Base-by-base conservation (phyloP, 2,888 invertebrate species). In the Epirrita christyi region DNA sequence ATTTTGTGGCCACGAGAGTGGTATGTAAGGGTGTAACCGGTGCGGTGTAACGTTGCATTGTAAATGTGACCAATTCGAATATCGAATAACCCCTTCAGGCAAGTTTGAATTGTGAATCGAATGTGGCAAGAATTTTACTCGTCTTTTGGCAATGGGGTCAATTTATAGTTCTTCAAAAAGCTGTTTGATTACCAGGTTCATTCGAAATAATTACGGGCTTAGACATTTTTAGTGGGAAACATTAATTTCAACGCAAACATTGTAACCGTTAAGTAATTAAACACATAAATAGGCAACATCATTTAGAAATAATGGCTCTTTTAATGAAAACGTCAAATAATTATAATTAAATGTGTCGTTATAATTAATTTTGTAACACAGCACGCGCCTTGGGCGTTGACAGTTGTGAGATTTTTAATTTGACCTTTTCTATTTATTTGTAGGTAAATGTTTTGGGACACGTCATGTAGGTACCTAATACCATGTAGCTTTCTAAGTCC, bases 271-370 rank as follows among this genome's bases (percentile, higher is more conserved):
- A 60, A 60, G 59, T 64, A 62, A 64, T 62, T 63, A 66, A 64
- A 58, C 61, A 57, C 55, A 54, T 56, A 61, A 63, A 63, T 55
- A 60, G 52, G 53, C 49, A 45, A 55, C 57, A 60, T 60, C 52
- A 62, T 64, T 62, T 49, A 63, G 52, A 34, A 58, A 67, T 65
- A 61, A 62, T 58, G 52, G 57, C 11, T 42, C 7, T 54, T 55
- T 56, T 86, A 86, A 85, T 85, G 80, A 81, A 78, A 78, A 80
- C 70, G 76, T 80, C 75, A 71, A 80, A 80, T 81, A 81, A 84
- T 85, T 80, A 85, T 78, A 81, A 86, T 83, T 76, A 82, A 79
- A 76, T 70, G 28, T 76, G 76, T 76, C 77, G 75, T 76, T 79
- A 76, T 77, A 74, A 81, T 84, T 84, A 82, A 73, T 76, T 64